These are phyloP conservation scores for Danaus plexippus DNA, from an alignment of 1,140 invertebrate genomes.

Conservation along the genomic window DNA sequence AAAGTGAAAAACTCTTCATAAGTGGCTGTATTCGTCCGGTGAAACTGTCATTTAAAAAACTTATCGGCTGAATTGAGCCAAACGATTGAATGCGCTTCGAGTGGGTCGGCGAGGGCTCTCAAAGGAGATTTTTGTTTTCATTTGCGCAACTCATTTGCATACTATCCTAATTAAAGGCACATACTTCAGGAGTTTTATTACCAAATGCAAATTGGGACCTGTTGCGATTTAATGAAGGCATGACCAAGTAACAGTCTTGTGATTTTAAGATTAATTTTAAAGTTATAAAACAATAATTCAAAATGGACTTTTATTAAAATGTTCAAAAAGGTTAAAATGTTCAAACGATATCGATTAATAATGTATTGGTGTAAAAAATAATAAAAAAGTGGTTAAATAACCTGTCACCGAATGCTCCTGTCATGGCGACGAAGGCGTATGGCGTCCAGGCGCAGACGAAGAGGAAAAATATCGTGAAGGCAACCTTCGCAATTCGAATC, in stretches of 20 bases:
- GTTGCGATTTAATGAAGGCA: slow-evolving; percentile 13
- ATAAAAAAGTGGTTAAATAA: slow-evolving; percentile 23
- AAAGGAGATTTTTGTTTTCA: slow-evolving; percentile 13
- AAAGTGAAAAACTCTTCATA: too few species aligned
- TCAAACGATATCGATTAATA: too few species aligned
- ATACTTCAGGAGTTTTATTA: slow-evolving; percentile 18
- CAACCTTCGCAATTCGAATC: slow-evolving; percentile 82
- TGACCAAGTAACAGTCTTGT: not conserved
- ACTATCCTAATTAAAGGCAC: slow-evolving; percentile 20
- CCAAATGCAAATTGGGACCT: slow-evolving; percentile 19
- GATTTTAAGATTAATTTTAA: too few species aligned
- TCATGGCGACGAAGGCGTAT: slow-evolving; percentile 80
- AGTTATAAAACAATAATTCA: too few species aligned
- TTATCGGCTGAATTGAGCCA: slow-evolving; percentile 8
- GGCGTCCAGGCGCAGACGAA: slow-evolving; percentile 84
- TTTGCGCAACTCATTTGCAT: slow-evolving; percentile 15
- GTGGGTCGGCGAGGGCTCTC: slow-evolving; percentile 3
- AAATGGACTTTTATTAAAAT: too few species aligned
- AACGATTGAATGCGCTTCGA: slow-evolving; percentile 7
- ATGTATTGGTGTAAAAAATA: too few species aligned
- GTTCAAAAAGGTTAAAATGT: too few species aligned
- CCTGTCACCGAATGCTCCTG: slow-evolving; percentile 82
- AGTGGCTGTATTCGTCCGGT: too few species aligned
- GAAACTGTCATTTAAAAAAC: slow-evolving; percentile 9
- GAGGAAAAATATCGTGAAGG: slow-evolving; percentile 82